These are phyloP conservation scores for Paracanthobrama guichenoti DNA, from an alignment of 2,113 vertebrate genomes.

Conservation along the genomic window DNA sequence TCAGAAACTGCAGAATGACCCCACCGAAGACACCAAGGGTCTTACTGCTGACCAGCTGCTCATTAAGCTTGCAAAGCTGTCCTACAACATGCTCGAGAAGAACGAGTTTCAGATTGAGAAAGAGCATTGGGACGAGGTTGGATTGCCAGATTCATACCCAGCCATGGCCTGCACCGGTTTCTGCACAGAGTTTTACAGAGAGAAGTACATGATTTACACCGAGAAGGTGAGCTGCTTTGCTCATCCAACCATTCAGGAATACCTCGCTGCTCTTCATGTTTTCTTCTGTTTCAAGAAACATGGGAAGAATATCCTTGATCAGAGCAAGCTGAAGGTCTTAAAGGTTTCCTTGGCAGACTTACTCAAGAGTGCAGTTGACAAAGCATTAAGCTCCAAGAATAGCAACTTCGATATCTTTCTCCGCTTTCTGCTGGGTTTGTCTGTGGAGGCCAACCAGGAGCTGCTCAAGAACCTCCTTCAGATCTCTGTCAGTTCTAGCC, in stretches of 20 bases:
- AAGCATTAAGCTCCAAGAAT: constrained; percentile 56
- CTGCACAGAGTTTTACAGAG: constrained; percentile 61
- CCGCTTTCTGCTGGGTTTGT: constrained; percentile 70
- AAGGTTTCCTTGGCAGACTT: constrained; percentile 47
- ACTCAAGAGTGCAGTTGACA: constrained; percentile 66
- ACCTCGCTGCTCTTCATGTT: constrained; percentile 72
- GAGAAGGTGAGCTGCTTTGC: constrained; percentile 70
- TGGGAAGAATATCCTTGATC: constrained; percentile 66
- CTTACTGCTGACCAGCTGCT: constrained; percentile 60
- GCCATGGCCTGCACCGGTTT: constrained; percentile 64
- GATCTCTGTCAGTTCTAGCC: constrained; percentile 26
- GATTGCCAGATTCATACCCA: constrained; percentile 26
- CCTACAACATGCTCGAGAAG: constrained; percentile 68
- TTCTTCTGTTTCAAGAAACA: constrained; percentile 62
- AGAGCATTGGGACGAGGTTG: constrained; percentile 53
- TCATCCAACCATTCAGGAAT: constrained; percentile 76
- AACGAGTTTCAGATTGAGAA: constrained; percentile 52
- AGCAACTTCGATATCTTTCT: constrained; percentile 67
- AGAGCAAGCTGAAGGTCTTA: constrained; percentile 46
- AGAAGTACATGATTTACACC: constrained; percentile 52
- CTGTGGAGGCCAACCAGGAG: constrained; percentile 55
- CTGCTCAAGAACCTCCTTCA: constrained; percentile 57
- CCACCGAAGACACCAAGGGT: background rate
- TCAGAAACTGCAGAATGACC: constrained; percentile 46
- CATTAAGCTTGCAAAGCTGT: constrained; percentile 67